phyloP scores from a whole-genome alignment of 2,888 invertebrate genomes.

The Quadriops clusia region DNA sequence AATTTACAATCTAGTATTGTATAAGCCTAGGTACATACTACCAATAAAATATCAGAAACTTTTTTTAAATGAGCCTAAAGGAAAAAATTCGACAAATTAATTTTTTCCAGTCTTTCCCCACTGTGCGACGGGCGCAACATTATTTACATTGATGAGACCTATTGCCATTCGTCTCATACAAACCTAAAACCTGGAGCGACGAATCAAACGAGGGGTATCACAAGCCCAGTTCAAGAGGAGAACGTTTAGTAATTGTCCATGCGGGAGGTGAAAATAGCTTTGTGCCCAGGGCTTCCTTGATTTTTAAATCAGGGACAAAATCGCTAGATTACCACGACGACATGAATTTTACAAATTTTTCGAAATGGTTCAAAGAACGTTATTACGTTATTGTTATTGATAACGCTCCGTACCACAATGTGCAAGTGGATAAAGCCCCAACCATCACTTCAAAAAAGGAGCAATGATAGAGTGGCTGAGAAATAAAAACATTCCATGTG shows the following conservation, averaged over 20 bases:
- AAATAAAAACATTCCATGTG: no score
- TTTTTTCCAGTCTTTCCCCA: no score
- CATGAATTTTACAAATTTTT: constrained; percentile 23
- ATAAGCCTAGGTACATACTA: no score
- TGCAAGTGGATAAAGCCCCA: constrained; percentile 1
- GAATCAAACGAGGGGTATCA: constrained; percentile 10
- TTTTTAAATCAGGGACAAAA: constrained; percentile 10
- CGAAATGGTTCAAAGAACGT: constrained; percentile 19
- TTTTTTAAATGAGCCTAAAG: no score
- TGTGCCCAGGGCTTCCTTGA: no score
- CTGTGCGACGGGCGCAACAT: no score
- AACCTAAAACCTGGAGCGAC: constrained; percentile 14
- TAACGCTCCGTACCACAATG: constrained; percentile 14
- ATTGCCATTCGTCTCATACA: constrained; percentile 11
- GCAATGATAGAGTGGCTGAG: no score
- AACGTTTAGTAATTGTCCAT: constrained; percentile 16
- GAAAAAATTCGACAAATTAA: no score
- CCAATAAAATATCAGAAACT: no score
- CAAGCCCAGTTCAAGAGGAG: constrained; percentile 17
- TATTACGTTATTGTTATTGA: constrained; percentile 16
- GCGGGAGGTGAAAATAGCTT: constrained; percentile 11
- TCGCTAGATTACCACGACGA: constrained; percentile 22
- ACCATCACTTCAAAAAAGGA: constrained; percentile 4
- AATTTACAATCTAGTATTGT: no score
- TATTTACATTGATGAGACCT: constrained; percentile 13